A percentile compares a stretch with the other conserved stretches of the same genome.
Evolutionary conservation across 2,797 vertebrate species (phyloP).

Genomic region (Chloroceryle amazona): DNA sequence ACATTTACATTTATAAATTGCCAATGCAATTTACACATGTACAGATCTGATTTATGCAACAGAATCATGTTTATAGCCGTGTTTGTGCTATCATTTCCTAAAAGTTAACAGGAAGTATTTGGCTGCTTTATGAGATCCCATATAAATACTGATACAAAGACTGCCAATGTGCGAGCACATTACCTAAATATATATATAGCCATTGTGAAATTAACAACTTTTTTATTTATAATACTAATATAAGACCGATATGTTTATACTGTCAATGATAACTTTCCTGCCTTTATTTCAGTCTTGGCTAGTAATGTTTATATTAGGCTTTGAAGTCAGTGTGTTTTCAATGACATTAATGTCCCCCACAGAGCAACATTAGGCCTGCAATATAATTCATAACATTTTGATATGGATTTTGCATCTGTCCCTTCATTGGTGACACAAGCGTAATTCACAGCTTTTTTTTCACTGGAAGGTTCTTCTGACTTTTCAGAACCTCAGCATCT

Average conservation of each 20-base stretch:
- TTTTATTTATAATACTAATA: conserved; percentile 79
- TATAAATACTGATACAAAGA: conserved; percentile 75
- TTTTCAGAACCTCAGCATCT: conserved; percentile 26
- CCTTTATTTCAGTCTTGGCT: conserved; percentile 63
- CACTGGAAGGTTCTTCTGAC: not conserved
- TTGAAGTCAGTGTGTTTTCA: conserved; percentile 60
- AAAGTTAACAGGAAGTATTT: conserved; percentile 59
- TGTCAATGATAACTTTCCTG: conserved; percentile 63
- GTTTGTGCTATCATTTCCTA: conserved; percentile 38
- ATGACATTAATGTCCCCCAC: not conserved
- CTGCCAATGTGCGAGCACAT: conserved; percentile 36
- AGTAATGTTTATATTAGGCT: conserved; percentile 49
- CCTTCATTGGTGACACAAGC: conserved; percentile 1
- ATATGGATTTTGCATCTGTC: not conserved
- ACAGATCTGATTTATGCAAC: conserved; percentile 22
- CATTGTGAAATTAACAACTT: conserved; percentile 73
- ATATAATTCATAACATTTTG: conserved; percentile 24
- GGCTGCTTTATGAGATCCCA: conserved; percentile 64
- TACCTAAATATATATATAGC: conserved; percentile 59
- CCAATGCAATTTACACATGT: conserved; percentile 22
- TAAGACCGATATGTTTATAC: conserved; percentile 75
- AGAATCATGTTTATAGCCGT: conserved; percentile 51
- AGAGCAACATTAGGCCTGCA: not conserved
- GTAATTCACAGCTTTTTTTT: not conserved
- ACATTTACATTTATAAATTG: conserved; percentile 52